These are phyloP conservation scores for Sander lucioperca DNA, from an alignment of 2,113 vertebrate species.

Conservation along the genomic window DNA sequence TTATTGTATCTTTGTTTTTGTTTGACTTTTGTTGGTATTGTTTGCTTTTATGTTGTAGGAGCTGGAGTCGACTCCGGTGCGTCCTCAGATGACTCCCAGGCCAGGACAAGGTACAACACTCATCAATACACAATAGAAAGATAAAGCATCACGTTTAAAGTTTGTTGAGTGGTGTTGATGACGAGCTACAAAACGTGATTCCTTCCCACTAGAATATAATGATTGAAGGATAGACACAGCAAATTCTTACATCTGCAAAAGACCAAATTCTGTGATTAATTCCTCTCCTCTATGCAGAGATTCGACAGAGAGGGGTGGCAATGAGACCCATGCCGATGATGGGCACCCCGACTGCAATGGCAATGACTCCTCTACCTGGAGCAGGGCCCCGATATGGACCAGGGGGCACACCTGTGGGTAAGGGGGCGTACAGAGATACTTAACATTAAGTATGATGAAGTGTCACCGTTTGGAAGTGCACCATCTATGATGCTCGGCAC, in stretches of 20 bases:
- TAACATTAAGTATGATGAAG: background rate
- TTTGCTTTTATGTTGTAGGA: slow-evolving; percentile 83
- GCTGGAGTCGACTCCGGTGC: slow-evolving; percentile 87
- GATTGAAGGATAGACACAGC: background rate
- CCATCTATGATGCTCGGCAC: too few species aligned
- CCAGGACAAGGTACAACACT: slow-evolving; percentile 91
- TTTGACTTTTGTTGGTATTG: slow-evolving; percentile 7
- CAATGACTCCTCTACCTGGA: slow-evolving; percentile 73
- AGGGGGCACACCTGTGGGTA: slow-evolving; percentile 80
- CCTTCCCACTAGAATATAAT: background rate
- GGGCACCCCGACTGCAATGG: slow-evolving; percentile 67
- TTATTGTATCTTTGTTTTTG: background rate
- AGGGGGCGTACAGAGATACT: slow-evolving; percentile 26
- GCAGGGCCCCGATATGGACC: slow-evolving; percentile 66
- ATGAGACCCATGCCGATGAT: slow-evolving; percentile 86
- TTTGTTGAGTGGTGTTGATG: background rate
- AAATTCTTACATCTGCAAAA: background rate
- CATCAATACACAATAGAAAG: slow-evolving; percentile 1
- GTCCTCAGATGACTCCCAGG: slow-evolving; percentile 88
- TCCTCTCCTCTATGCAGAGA: slow-evolving; percentile 83
- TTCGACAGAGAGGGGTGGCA: slow-evolving; percentile 90
- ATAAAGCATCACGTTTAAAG: background rate
- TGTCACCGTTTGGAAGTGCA: background rate
- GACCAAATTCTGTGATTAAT: background rate
- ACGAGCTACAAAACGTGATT: background rate